Conservation (phyloP, 2,888 invertebrate genomes). For the Caenorhabditis imperialis region DNA sequence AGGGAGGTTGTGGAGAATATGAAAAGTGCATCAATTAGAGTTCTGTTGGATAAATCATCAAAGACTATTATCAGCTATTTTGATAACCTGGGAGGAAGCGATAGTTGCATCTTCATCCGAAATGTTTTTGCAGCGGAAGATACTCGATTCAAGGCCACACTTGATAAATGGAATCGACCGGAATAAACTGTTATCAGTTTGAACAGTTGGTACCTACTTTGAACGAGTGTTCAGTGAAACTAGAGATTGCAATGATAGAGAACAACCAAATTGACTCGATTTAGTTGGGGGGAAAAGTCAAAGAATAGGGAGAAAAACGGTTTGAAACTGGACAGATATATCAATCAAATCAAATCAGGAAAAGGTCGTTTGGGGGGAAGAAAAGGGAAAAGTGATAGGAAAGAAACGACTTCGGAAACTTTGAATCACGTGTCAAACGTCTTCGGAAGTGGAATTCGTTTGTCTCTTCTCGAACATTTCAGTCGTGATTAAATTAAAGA, state of each 20-base stretch:
- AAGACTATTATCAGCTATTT: no score
- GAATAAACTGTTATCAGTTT: neutral
- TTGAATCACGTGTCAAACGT: no score
- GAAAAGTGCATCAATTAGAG: no score
- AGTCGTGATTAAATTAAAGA: no score
- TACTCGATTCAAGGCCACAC: slow-evolving; percentile 14
- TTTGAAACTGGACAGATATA: slow-evolving; percentile 2
- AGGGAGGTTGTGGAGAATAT: no score
- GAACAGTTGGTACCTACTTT: neutral
- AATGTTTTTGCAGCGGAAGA: neutral
- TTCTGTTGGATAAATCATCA: no score
- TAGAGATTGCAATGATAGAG: neutral
- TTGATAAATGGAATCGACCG: slow-evolving; percentile 5
- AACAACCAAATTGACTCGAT: neutral
- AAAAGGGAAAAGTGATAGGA: no score
- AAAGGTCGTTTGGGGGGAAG: slow-evolving; percentile 14
- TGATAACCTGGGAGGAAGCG: no score
- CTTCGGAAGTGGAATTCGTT: no score
- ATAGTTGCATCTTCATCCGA: no score
- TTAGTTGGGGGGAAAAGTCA: neutral
- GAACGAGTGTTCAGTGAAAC: neutral
- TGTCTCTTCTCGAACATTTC: no score
- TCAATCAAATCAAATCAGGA: slow-evolving; percentile 44
- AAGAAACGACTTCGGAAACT: no score
- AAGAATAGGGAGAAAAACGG: slow-evolving; percentile 1